Evolutionary conservation across 2,888 invertebrate genomes (phyloP).

Genomic region (Leptopilina drosophilae): DNA sequence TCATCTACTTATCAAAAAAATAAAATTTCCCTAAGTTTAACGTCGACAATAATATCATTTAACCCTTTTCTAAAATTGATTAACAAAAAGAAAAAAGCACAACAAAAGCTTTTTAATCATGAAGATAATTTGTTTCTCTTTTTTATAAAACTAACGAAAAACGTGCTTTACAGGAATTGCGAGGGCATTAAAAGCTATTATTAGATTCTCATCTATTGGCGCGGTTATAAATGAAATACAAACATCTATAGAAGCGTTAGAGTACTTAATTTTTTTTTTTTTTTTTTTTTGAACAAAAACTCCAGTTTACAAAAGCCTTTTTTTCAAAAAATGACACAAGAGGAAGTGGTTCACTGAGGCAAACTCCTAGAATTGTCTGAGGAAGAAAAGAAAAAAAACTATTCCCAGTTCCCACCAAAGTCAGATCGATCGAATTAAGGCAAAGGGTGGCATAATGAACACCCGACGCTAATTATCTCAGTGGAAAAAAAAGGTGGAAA

Average conservation of each 20-base stretch:
- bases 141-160: background rate
- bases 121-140: background rate
- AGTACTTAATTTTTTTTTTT: background rate
- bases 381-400: background rate
- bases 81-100: too few relatives aligned
- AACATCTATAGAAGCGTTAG: background rate
- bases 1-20: too few relatives aligned
- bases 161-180: background rate
- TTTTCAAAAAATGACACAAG: constrained; percentile 3
- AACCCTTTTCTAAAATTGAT: too few relatives aligned
- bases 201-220: constrained; percentile 1
- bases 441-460: constrained; percentile 46
- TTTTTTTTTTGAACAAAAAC: background rate
- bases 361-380: constrained; percentile 10
- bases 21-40: too few relatives aligned
- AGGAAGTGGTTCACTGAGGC: constrained; percentile 33
- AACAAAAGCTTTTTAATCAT: too few relatives aligned
- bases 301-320: constrained; percentile 1
- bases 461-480: constrained; percentile 36
- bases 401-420: background rate
- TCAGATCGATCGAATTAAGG: constrained; percentile 39
- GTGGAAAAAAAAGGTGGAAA: constrained; percentile 34
- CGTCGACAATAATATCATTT: too few relatives aligned
- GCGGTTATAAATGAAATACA: background rate
- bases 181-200: constrained; percentile 9